Evolutionary conservation across 1,140 invertebrate species (phyloP).

Genomic region (Nomia melanderi): DNA sequence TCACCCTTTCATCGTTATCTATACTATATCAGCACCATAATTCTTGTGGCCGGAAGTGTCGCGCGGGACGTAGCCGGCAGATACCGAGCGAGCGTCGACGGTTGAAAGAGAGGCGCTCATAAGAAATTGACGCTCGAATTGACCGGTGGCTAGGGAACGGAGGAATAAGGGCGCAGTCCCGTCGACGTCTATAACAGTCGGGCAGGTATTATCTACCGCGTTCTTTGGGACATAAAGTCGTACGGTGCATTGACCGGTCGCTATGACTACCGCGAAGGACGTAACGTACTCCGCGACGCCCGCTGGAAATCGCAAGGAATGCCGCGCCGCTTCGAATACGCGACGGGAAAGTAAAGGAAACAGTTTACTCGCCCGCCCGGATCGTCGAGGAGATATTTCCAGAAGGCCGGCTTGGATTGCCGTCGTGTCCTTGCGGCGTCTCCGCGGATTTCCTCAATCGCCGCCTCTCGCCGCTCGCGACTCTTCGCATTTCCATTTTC

Average conservation of each 20-base stretch:
- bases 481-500: slow-evolving; percentile 9
- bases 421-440: no score
- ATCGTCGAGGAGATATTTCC: not conserved
- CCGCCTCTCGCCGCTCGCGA: no score
- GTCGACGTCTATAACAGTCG: not conserved
- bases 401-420: no score
- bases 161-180: not conserved
- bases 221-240: slow-evolving; percentile 23
- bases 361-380: not conserved
- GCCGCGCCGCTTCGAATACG: not conserved
- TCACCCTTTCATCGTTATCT: no score
- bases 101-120: not conserved
- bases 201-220: slow-evolving; percentile 28
- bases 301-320: not conserved
- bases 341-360: not conserved
- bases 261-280: slow-evolving; percentile 35
- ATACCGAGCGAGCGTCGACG: not conserved
- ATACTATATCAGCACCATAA: no score
- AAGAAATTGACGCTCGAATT: not conserved
- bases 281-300: slow-evolving; percentile 5
- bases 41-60: no score
- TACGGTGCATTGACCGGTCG: slow-evolving; percentile 34
- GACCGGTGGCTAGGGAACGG: not conserved
- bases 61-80: no score
- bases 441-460: no score